Percentiles rank a stretch among this genome's conserved stretches.
Evolutionary conservation across 2,797 vertebrate genomes (phyloP).

Genomic region (Pseudomugil gertrudae): DNA sequence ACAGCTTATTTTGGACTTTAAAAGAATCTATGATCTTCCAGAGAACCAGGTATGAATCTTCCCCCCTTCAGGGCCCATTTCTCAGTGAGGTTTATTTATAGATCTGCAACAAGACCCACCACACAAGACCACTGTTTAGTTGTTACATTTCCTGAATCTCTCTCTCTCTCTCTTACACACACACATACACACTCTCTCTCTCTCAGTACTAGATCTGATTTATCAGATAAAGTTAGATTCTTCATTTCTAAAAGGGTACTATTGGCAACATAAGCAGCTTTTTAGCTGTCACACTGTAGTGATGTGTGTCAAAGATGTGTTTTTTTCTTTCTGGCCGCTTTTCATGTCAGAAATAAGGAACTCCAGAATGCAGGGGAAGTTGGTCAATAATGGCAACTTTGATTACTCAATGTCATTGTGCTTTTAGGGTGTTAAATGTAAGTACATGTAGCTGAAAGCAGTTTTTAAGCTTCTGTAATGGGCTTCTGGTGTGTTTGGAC

Average conservation of each 20-base stretch:
- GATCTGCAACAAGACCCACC: background rate
- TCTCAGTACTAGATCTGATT: background rate
- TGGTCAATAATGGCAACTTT: slow-evolving; percentile 56
- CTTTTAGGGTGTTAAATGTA: slow-evolving; percentile 5
- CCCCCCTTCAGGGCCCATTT: background rate
- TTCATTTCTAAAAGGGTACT: background rate
- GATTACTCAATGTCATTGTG: slow-evolving; percentile 64
- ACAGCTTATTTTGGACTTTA: slow-evolving; percentile 6
- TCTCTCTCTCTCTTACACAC: too few species aligned
- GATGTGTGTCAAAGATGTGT: background rate
- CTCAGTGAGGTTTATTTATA: background rate
- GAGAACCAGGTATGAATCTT: slow-evolving; percentile 38
- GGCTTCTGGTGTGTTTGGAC: background rate
- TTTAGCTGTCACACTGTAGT: background rate
- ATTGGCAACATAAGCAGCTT: background rate
- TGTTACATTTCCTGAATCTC: slow-evolving; percentile 11
- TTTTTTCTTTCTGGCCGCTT: background rate
- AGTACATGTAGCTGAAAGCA: accelerated
- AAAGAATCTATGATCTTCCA: background rate
- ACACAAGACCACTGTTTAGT: background rate
- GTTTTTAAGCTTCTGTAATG: background rate
- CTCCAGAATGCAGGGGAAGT: slow-evolving; percentile 69
- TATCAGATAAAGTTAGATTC: background rate
- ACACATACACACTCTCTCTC: too few species aligned
- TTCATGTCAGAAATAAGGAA: slow-evolving; percentile 64